A percentile compares a stretch with the other conserved stretches of the same genome.
These are phyloP conservation scores for Habroteleia sp. DNA, from an alignment of 2,888 invertebrate genomes.

Conservation along the genomic window DNA sequence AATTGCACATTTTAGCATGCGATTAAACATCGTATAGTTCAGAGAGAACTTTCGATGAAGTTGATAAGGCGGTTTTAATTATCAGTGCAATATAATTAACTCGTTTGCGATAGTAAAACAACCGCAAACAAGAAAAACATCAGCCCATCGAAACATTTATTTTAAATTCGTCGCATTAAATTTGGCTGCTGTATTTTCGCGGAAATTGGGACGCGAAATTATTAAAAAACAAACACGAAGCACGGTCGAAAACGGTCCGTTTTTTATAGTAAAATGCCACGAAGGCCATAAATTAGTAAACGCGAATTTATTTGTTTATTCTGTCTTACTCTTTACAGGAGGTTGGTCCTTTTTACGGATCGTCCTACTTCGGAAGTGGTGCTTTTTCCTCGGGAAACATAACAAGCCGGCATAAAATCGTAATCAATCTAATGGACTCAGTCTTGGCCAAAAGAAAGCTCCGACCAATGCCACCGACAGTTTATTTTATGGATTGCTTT, in stretches of 20 bases:
- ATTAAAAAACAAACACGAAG: slow-evolving; percentile 14
- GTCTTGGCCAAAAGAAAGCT: slow-evolving; percentile 27
- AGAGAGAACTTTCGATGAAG: slow-evolving; percentile 42
- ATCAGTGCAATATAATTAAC: slow-evolving; percentile 49
- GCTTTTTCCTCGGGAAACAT: slow-evolving; percentile 35
- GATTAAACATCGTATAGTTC: slow-evolving; percentile 48
- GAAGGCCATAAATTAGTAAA: too few species aligned
- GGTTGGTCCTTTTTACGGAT: slow-evolving; percentile 39
- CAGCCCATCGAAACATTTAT: slow-evolving; percentile 3
- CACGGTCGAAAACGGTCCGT: too few species aligned
- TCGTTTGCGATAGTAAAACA: slow-evolving; percentile 50
- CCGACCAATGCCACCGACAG: slow-evolving; percentile 30
- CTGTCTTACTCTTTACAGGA: slow-evolving; percentile 46
- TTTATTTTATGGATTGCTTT: slow-evolving; percentile 43
- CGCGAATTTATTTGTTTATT: slow-evolving; percentile 59
- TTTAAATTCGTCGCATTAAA: not conserved
- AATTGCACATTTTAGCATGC: slow-evolving; percentile 59
- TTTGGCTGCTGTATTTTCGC: slow-evolving; percentile 4
- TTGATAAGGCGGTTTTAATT: slow-evolving; percentile 58
- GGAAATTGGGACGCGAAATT: not conserved
- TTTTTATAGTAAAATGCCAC: too few species aligned
- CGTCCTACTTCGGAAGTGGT: slow-evolving; percentile 19
- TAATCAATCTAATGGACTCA: slow-evolving; percentile 54
- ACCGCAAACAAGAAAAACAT: slow-evolving; percentile 27
- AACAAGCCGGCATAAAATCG: slow-evolving; percentile 49